A percentile compares a stretch with the other conserved stretches of the same genome.
Evolutionary conservation across 2,888 invertebrate genomes (phyloP).

Genomic region (Ditula angustiorana): DNA sequence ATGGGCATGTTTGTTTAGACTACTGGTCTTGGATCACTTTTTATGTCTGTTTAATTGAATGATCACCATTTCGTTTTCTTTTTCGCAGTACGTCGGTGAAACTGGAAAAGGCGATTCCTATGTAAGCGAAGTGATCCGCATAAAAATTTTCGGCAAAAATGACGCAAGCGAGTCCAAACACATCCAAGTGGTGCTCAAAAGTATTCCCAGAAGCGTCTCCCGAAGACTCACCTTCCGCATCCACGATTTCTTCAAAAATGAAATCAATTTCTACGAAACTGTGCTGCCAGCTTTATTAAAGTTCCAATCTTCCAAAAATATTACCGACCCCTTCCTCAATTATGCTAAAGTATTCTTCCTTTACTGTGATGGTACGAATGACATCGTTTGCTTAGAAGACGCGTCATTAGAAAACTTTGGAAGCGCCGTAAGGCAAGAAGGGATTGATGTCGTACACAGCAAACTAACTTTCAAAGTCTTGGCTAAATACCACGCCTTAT

Average conservation of each 20-base stretch:
- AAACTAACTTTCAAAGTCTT: slow-evolving; percentile 78
- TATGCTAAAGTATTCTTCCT: slow-evolving; percentile 77
- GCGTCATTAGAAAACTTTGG: slow-evolving; percentile 74
- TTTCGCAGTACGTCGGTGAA: slow-evolving; percentile 69
- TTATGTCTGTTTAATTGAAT: too few species aligned
- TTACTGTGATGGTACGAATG: slow-evolving; percentile 81
- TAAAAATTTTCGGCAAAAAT: slow-evolving; percentile 81
- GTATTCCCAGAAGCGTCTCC: slow-evolving; percentile 87
- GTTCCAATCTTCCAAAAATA: slow-evolving; percentile 68
- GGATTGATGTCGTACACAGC: slow-evolving; percentile 81
- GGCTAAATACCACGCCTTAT: slow-evolving; percentile 86
- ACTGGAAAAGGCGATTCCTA: slow-evolving; percentile 89
- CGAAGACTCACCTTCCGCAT: slow-evolving; percentile 88
- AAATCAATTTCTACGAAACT: slow-evolving; percentile 87
- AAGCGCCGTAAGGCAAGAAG: slow-evolving; percentile 76
- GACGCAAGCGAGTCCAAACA: slow-evolving; percentile 54
- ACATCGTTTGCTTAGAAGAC: slow-evolving; percentile 85
- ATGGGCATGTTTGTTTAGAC: too few species aligned
- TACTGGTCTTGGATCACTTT: too few species aligned
- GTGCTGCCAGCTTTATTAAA: slow-evolving; percentile 77
- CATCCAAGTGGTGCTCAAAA: slow-evolving; percentile 87
- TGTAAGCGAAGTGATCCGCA: slow-evolving; percentile 87
- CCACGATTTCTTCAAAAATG: slow-evolving; percentile 89
- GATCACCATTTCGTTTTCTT: too few species aligned
- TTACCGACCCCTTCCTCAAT: slow-evolving; percentile 80